phyloP scores from a whole-genome alignment of 2,888 invertebrate species.

The Acleris sparsana region DNA sequence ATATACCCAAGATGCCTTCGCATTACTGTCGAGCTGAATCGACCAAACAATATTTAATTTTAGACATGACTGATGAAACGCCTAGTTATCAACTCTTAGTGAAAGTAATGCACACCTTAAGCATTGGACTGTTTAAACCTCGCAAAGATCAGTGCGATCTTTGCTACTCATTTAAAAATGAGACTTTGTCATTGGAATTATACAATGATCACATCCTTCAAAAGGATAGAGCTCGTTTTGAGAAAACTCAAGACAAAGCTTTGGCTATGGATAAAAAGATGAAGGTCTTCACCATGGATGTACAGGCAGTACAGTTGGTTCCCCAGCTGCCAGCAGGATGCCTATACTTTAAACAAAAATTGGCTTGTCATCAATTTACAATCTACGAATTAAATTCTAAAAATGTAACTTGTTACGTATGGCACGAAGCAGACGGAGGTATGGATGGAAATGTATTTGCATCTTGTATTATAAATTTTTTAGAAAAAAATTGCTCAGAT shows the following conservation, averaged over 20 bases:
- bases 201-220: constrained; percentile 4
- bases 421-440: constrained; percentile 40
- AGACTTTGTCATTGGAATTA: constrained; percentile 12
- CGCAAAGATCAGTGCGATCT: constrained; percentile 8
- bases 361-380: constrained; percentile 20
- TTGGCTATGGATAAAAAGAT: constrained; percentile 7
- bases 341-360: constrained; percentile 10
- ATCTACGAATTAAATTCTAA: constrained; percentile 14
- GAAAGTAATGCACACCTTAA: no score
- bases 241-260: constrained; percentile 16
- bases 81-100: no score
- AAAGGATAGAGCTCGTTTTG: constrained; percentile 17
- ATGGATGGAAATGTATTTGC: constrained; percentile 17
- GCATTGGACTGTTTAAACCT: constrained; percentile 2
- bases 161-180: constrained; percentile 22
- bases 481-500: constrained; percentile 12
- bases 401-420: constrained; percentile 40
- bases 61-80: constrained; percentile 10
- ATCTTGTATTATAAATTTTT: constrained; percentile 9
- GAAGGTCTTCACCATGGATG: constrained; percentile 11
- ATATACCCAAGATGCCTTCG: constrained; percentile 15
- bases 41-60: constrained; percentile 21
- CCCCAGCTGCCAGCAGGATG: constrained; percentile 6
- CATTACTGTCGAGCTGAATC: constrained; percentile 17
- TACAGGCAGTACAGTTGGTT: constrained; percentile 14